These are phyloP conservation scores for Ceratosolen fusciceps DNA, from an alignment of 1,140 invertebrate species.

Conservation along the genomic window DNA sequence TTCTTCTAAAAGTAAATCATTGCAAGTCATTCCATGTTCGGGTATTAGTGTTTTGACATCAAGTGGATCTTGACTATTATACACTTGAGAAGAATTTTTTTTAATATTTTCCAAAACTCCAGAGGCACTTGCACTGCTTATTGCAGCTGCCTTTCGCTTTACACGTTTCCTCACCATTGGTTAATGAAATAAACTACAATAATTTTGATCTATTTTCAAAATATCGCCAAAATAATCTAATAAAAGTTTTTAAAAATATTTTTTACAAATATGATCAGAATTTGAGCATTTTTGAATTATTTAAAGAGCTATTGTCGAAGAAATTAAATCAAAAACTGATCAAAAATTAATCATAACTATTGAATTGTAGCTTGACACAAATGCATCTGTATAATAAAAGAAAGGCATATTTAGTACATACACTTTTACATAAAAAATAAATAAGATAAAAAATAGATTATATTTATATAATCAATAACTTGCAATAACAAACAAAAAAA, in stretches of 20 bases:
- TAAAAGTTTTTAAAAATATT: neutral
- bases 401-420: slow-evolving; percentile 39
- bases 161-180: slow-evolving; percentile 56
- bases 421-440: no score
- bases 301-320: slow-evolving; percentile 7
- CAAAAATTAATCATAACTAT: slow-evolving; percentile 33
- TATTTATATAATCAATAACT: no score
- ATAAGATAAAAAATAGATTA: no score
- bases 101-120: slow-evolving; percentile 51
- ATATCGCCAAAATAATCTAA: neutral
- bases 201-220: slow-evolving; percentile 19
- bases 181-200: slow-evolving; percentile 41
- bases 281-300: neutral
- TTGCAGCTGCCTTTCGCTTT: slow-evolving; percentile 53
- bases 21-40: slow-evolving; percentile 52
- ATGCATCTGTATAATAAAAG: slow-evolving; percentile 36
- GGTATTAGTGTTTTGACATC: slow-evolving; percentile 48
- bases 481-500: no score
- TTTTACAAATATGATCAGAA: slow-evolving; percentile 5
- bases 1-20: slow-evolving; percentile 56
- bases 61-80: slow-evolving; percentile 46
- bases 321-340: slow-evolving; percentile 29
- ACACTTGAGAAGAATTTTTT: slow-evolving; percentile 44
- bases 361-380: slow-evolving; percentile 29
- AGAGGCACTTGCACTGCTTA: slow-evolving; percentile 46